Percentiles rank a stretch among this genome's conserved stretches.
phyloP scores from a whole-genome alignment of 2,113 vertebrate genomes.

The Otolemur garnettii region DNA sequence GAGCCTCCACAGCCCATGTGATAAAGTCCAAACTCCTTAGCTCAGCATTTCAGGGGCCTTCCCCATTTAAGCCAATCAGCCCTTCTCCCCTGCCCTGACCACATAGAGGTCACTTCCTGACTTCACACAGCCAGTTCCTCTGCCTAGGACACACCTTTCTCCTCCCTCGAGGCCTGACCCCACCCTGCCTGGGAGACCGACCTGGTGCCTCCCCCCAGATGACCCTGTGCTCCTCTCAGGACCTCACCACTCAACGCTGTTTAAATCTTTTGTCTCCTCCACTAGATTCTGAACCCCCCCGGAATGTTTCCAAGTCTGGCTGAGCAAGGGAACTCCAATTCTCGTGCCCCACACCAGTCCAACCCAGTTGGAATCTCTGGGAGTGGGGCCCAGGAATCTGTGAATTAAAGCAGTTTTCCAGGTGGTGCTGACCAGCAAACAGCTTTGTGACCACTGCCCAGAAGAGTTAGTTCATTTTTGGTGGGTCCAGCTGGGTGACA shows the following conservation, averaged over 20 bases:
- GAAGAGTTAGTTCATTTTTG: neutral
- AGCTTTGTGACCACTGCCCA: neutral
- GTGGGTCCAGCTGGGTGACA: no score
- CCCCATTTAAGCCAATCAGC: neutral
- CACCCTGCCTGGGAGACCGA: neutral
- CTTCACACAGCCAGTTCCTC: neutral
- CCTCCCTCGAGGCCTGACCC: neutral
- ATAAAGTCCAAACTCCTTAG: neutral
- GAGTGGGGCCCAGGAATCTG: neutral
- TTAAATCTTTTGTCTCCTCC: neutral
- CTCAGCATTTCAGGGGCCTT: neutral
- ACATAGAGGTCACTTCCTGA: neutral
- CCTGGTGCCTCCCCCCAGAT: no score
- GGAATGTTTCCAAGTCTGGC: neutral
- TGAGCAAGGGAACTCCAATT: neutral
- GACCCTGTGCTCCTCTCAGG: neutral
- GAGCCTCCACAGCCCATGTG: slow-evolving; percentile 20
- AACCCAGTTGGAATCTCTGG: neutral
- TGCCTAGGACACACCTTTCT: neutral
- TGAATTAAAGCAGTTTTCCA: neutral
- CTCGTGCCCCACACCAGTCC: neutral
- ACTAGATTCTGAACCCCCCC: neutral
- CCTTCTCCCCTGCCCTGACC: neutral
- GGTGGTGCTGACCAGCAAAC: neutral
- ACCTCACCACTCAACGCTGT: neutral